Base-by-base conservation (phyloP, 2,888 invertebrate genomes). In the Cryptosula pallasiana region DNA sequence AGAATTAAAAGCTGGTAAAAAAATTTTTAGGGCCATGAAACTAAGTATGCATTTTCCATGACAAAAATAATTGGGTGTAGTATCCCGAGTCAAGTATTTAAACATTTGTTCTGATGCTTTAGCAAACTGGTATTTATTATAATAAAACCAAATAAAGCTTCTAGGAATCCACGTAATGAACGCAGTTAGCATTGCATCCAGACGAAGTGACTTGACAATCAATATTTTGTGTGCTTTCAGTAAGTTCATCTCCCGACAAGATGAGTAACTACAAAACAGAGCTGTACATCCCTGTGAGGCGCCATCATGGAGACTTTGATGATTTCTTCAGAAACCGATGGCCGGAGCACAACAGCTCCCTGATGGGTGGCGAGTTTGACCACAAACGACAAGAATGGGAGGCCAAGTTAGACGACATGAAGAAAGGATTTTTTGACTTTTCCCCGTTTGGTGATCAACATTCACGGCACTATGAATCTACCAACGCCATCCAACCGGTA, bases 261-360 rank as follows among this genome's bases (percentile, higher is more conserved):
- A 63, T 63, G 63, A 63, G 34, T 34, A 63, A 63, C 63, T 63
- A 63, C 63, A 63, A 63, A 34, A 63, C 63, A 23, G 63, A 63
- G 34, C 29, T 63, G 25, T 34, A 63, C 32, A 63, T 63, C 63
- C 63, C 63, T 32, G 63, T 63, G 63, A 63, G 63, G n/a, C 20
- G 63, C 13, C 63, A 63, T 34, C 63, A 63, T 63, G 63, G 63
- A 13, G 63, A 63, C 63, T 63, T 63, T 5, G 63, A 63, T 32
- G 63, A 63, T 27, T 63, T 63, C 34, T 63, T 63, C 34, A 63
- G 32, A 32, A 63, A 27, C 63, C 27, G 63, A 32, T 63, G 63
- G 63, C 32, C 32, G 5, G 63, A 32, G 32, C 63, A 63, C 32
- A 63, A 63, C 63, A 63, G 13, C 29, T 32, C 32, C 3, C 9